phyloP scores from a whole-genome alignment of 37 sponge, comb jelly and placozoan genomes.

The Dysidea cf. avara region DNA sequence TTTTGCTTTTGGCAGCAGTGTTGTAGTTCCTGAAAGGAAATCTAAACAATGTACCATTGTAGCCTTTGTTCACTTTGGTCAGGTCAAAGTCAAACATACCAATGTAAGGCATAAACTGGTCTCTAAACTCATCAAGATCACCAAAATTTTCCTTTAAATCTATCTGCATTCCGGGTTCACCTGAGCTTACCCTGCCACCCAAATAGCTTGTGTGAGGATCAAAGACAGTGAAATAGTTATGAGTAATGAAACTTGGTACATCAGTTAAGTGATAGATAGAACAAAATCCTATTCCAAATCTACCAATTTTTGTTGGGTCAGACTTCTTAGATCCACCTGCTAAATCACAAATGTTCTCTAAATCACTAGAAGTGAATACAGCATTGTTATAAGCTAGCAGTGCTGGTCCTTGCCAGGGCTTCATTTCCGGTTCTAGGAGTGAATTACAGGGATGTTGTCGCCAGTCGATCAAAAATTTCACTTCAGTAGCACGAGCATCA shows the following conservation, averaged over 20 bases:
- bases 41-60: conserved; percentile 73
- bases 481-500: conserved; percentile 76
- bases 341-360: conserved; percentile 68
- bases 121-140: conserved; percentile 35
- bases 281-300: conserved; percentile 86
- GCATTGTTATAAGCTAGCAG: conserved; percentile 68
- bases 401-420: conserved; percentile 86
- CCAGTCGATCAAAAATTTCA: conserved; percentile 82
- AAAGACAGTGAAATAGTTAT: conserved; percentile 63
- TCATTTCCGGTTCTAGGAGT: conserved; percentile 53
- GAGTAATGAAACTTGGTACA: conserved; percentile 80
- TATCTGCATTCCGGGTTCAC: conserved; percentile 66
- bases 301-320: conserved; percentile 74
- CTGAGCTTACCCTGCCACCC: conserved; percentile 35
- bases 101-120: conserved; percentile 74
- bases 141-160: conserved; percentile 36
- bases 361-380: conserved; percentile 68
- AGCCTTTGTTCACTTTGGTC: conserved; percentile 31
- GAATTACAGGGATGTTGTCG: conserved; percentile 38
- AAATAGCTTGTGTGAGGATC: conserved; percentile 83
- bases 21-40: conserved; percentile 56
- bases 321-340: conserved; percentile 70
- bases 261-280: conserved; percentile 77
- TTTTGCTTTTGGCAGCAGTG: conserved; percentile 28
- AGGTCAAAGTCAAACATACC: conserved; percentile 71